phyloP scores from a whole-genome alignment of 30 jellyfish, hydroid and myxozoan species.

The Sanderia malayensis region DNA sequence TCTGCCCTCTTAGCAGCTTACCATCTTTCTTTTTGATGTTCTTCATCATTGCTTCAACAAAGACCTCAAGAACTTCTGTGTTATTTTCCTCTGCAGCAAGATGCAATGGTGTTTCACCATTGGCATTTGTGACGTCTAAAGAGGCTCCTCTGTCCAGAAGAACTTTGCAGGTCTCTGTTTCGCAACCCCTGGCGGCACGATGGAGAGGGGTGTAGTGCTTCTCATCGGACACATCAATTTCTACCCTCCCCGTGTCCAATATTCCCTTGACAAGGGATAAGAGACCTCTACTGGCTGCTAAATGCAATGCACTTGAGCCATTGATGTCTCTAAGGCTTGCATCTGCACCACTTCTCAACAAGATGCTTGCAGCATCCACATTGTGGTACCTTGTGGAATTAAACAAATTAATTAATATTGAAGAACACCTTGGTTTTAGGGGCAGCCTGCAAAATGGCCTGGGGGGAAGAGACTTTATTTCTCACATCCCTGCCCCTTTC shows the following conservation, averaged over 20 bases:
- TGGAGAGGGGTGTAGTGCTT: conserved; percentile 38
- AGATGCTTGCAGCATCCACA: conserved; percentile 4
- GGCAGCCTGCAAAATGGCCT: no score
- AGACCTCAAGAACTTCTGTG: conserved; percentile 2
- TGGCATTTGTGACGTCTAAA: not conserved
- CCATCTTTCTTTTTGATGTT: not conserved
- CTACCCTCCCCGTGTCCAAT: conserved; percentile 6
- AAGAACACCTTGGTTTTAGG: not conserved
- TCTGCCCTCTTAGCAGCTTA: no score
- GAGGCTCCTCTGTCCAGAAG: conserved; percentile 38
- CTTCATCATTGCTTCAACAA: not conserved
- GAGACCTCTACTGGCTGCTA: conserved; percentile 41
- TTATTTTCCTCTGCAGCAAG: conserved; percentile 36
- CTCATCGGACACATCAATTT: conserved; percentile 13
- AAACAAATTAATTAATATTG: no score
- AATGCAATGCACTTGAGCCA: conserved; percentile 44
- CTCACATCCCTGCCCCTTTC: no score
- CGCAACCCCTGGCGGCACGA: conserved; percentile 31
- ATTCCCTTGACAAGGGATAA: conserved; percentile 1
- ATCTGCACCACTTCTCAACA: conserved; percentile 32
- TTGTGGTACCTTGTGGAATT: conserved; percentile 53
- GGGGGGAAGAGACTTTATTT: no score
- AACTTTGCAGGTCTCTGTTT: conserved; percentile 23
- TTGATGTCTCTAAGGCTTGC: conserved; percentile 23
- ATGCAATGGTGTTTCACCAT: conserved; percentile 38